These are phyloP conservation scores for Troides helena DNA, from an alignment of 2,888 invertebrate species.

Conservation along the genomic window DNA sequence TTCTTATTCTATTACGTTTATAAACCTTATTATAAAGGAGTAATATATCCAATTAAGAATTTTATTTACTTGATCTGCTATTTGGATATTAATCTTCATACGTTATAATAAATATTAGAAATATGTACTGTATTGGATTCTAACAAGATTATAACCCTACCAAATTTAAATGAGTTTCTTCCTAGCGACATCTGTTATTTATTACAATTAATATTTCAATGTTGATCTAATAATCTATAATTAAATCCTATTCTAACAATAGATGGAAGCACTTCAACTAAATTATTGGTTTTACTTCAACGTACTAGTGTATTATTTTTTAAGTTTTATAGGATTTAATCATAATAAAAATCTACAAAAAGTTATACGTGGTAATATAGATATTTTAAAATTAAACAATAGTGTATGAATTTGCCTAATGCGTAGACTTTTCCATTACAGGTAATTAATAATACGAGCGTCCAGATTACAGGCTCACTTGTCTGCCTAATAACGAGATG, in stretches of 20 bases:
- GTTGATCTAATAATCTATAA: conserved; percentile 12
- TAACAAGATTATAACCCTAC: conserved; percentile 27
- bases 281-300: background rate
- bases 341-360: background rate
- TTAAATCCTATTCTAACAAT: background rate
- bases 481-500: conserved; percentile 20
- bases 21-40: too few species aligned
- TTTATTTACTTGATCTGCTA: background rate
- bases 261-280: conserved; percentile 17
- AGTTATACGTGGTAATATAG: background rate
- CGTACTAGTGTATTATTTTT: too few species aligned
- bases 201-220: conserved; percentile 42
- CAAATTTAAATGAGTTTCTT: conserved; percentile 23
- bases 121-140: background rate
- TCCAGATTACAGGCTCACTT: conserved; percentile 46
- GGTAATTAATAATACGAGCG: conserved; percentile 67
- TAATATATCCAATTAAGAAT: too few species aligned
- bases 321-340: too few species aligned
- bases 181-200: conserved; percentile 52
- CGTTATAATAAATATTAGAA: background rate
- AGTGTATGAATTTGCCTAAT: conserved; percentile 42
- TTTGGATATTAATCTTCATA: background rate
- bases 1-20: too few species aligned
- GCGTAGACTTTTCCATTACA: conserved; percentile 55
- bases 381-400: background rate